Conservation (phyloP, 2,113 vertebrate species). For the Thymallus thymallus region DNA sequence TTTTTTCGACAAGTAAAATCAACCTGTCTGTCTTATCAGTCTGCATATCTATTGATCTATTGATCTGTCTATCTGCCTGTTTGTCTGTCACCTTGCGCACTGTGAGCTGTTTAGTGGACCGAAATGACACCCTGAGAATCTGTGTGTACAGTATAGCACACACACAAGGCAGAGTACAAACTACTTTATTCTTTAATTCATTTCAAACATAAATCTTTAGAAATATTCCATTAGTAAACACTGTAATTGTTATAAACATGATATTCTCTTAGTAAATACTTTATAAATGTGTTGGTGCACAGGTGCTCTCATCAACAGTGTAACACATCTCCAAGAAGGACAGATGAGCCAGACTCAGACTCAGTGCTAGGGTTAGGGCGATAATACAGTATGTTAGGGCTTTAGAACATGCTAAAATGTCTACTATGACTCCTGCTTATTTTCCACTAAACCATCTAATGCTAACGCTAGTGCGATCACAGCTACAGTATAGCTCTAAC, state of each 20-base stretch:
- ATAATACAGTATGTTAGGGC: too few species aligned
- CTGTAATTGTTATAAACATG: conserved; percentile 67
- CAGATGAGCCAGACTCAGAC: too few species aligned
- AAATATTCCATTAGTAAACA: conserved; percentile 72
- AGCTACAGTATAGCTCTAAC: conserved; percentile 66
- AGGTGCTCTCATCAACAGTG: conserved; percentile 22
- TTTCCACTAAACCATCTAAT: too few species aligned
- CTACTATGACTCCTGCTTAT: too few species aligned
- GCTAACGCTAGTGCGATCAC: conserved; percentile 17
- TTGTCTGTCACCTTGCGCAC: neutral
- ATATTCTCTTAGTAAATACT: conserved; percentile 68
- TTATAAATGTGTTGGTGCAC: conserved; percentile 68
- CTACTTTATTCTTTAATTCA: conserved; percentile 77
- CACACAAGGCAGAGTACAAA: conserved; percentile 64
- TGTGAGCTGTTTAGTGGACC: neutral
- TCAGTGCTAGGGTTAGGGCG: too few species aligned
- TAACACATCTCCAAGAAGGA: too few species aligned
- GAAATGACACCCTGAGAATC: neutral
- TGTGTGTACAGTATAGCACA: neutral
- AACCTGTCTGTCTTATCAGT: neutral
- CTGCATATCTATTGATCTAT: too few species aligned
- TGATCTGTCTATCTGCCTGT: neutral
- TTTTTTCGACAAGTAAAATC: neutral
- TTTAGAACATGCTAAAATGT: too few species aligned
- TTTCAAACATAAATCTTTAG: conserved; percentile 68